A percentile compares a stretch with the other conserved stretches of the same genome.
Evolutionary conservation across 2,797 vertebrate species (phyloP).

Genomic region (Erethizon dorsatum): DNA sequence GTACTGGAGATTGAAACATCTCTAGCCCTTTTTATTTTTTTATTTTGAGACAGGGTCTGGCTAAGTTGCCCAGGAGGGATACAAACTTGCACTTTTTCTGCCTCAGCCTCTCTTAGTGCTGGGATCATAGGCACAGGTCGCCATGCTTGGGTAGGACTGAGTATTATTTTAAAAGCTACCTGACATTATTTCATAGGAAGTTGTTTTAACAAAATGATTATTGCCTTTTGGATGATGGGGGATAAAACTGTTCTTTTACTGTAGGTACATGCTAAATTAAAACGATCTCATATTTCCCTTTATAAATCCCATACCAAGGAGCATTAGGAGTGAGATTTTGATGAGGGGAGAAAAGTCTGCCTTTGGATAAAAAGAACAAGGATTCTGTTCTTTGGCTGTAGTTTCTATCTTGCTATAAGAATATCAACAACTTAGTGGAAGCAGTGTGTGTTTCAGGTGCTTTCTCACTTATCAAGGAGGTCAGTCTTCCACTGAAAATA

Average conservation of each 20-base stretch:
- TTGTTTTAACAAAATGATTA: slow-evolving; percentile 79
- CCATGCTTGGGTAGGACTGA: slow-evolving; percentile 50
- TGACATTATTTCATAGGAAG: slow-evolving; percentile 72
- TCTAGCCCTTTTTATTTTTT: neutral
- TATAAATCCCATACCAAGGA: neutral
- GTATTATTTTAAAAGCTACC: slow-evolving; percentile 61
- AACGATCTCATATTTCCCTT: slow-evolving; percentile 15
- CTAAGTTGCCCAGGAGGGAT: neutral
- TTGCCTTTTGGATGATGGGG: slow-evolving; percentile 50
- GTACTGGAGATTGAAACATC: neutral
- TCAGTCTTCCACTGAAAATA: neutral
- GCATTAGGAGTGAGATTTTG: neutral
- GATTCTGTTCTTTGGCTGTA: neutral
- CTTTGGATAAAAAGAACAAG: neutral
- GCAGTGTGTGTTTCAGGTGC: neutral
- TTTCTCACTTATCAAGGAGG: neutral
- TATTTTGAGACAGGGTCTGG: neutral
- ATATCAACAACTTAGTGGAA: neutral
- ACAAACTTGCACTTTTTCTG: neutral
- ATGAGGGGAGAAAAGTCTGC: neutral
- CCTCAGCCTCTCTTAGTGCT: neutral
- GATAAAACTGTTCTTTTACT: slow-evolving; percentile 76
- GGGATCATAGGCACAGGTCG: neutral
- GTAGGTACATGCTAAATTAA: neutral
- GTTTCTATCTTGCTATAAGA: slow-evolving; percentile 3